phyloP scores from a whole-genome alignment of 2,888 invertebrate genomes.

The Morpho helenor region DNA sequence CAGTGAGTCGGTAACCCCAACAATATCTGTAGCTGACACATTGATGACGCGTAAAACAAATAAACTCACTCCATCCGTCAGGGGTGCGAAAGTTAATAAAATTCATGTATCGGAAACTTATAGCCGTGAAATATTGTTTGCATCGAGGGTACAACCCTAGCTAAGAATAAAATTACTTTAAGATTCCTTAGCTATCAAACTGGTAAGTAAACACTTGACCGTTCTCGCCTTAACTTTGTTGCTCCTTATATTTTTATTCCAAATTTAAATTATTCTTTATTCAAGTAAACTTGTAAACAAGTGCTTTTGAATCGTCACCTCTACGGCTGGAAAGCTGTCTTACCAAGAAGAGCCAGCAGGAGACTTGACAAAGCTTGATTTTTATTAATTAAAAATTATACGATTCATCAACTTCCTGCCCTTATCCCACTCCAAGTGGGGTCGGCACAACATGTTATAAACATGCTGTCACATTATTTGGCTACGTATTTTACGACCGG shows the following conservation, averaged over 20 bases:
- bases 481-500: too few relatives aligned
- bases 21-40: slow-evolving; percentile 48
- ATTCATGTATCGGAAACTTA: slow-evolving; percentile 79
- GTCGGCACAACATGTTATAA: too few relatives aligned
- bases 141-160: slow-evolving; percentile 59
- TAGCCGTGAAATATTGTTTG: slow-evolving; percentile 71
- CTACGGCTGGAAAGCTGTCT: too few relatives aligned
- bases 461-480: too few relatives aligned
- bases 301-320: too few relatives aligned
- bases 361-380: too few relatives aligned
- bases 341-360: too few relatives aligned
- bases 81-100: slow-evolving; percentile 74
- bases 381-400: too few relatives aligned
- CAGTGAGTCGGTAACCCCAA: slow-evolving; percentile 43
- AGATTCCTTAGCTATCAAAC: slow-evolving; percentile 30
- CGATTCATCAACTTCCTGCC: too few relatives aligned
- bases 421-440: too few relatives aligned
- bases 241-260: slow-evolving; percentile 16
- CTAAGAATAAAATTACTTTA: slow-evolving; percentile 40
- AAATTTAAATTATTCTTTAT: too few relatives aligned
- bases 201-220: slow-evolving; percentile 23
- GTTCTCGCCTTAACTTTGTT: slow-evolving; percentile 17
- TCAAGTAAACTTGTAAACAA: too few relatives aligned
- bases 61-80: slow-evolving; percentile 65
- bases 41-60: slow-evolving; percentile 76